Conservation (phyloP, 2,113 vertebrate species). For the Sialia sialis region DNA sequence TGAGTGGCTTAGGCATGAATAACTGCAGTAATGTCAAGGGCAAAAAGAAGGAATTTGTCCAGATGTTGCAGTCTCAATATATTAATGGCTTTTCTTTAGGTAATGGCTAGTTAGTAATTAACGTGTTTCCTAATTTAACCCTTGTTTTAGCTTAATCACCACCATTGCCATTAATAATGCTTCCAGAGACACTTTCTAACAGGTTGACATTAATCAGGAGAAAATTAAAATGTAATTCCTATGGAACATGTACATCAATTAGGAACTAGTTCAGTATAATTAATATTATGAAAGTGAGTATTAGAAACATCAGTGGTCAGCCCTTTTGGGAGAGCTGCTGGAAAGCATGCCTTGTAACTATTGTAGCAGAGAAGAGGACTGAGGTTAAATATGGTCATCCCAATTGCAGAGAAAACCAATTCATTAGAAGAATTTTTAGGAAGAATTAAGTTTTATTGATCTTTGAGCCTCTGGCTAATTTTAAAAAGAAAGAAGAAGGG, state of each 20-base stretch:
- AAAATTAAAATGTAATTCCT: constrained; percentile 37
- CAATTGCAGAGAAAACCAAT: not conserved
- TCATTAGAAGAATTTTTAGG: not conserved
- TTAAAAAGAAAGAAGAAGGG: not conserved
- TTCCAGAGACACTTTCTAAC: not conserved
- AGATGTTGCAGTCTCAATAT: not conserved
- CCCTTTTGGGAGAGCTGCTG: not conserved
- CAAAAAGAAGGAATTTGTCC: not conserved
- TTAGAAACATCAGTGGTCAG: not conserved
- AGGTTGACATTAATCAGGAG: constrained; percentile 14
- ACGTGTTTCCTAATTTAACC: constrained; percentile 33
- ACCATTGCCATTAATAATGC: not conserved
- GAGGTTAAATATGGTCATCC: not conserved
- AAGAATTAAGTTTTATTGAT: not conserved
- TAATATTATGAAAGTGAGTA: not conserved
- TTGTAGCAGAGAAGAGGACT: not conserved
- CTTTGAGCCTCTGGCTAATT: not conserved
- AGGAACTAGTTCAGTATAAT: not conserved
- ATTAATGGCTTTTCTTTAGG: constrained; percentile 11
- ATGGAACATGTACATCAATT: not conserved
- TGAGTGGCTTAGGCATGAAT: not conserved
- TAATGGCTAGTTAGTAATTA: constrained; percentile 19
- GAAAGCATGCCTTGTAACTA: not conserved
- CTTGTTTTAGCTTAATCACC: constrained; percentile 12
- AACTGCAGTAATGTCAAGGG: not conserved